A percentile compares a stretch with the other conserved stretches of the same genome.
These are phyloP conservation scores for Colaptes auratus DNA, from an alignment of 2,113 vertebrate genomes.

Conservation along the genomic window DNA sequence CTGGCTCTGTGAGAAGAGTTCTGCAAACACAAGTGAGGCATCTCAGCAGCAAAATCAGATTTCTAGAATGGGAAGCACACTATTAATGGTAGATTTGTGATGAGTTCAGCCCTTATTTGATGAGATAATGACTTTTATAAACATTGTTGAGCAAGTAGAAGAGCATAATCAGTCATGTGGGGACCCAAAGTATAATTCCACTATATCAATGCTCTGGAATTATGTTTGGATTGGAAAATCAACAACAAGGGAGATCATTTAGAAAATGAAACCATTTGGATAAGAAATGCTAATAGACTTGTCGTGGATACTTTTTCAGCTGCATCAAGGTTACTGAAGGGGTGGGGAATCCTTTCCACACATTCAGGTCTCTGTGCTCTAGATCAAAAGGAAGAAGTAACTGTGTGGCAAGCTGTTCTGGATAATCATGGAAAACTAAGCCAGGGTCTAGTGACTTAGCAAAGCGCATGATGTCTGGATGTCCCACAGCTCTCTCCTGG, in stretches of 20 bases:
- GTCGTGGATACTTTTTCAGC: background rate
- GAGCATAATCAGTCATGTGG: background rate
- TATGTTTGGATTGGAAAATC: background rate
- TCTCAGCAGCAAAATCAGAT: background rate
- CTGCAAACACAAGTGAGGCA: background rate
- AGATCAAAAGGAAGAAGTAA: background rate
- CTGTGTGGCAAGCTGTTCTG: background rate
- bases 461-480: rapidly evolving
- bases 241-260: background rate
- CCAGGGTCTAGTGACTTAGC: background rate
- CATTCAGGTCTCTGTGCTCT: background rate
- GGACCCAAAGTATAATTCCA: background rate
- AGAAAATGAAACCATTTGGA: background rate
- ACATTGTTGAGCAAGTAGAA: background rate
- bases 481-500: background rate
- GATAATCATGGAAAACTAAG: background rate
- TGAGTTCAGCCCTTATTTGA: background rate
- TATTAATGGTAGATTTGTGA: background rate
- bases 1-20: background rate
- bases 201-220: background rate
- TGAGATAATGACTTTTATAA: background rate
- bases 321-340: background rate
- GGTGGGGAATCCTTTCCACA: rapidly evolving
- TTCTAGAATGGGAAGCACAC: background rate
- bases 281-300: background rate